Conservation (phyloP, 1,140 invertebrate genomes). For the Macrobrachium nipponense region DNA sequence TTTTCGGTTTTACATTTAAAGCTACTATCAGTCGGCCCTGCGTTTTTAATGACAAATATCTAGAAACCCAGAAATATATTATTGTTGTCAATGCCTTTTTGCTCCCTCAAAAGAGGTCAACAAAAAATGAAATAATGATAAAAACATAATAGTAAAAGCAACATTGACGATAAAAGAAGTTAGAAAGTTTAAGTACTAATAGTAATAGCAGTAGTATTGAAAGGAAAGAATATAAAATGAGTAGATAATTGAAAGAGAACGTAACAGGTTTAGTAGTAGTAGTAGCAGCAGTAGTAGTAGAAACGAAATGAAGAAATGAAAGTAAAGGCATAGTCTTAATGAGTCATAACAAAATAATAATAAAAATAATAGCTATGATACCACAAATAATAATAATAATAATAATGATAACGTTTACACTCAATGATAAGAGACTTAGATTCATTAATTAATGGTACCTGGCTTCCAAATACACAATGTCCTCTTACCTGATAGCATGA, state of each 20-base stretch:
- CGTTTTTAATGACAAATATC: slow-evolving; percentile 15
- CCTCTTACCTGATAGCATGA: slow-evolving; percentile 20
- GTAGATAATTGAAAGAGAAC: background rate
- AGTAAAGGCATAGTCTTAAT: background rate
- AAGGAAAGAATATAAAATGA: background rate
- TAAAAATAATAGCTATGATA: background rate
- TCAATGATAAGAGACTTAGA: background rate
- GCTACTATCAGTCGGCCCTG: background rate
- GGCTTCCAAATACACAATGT: slow-evolving; percentile 59
- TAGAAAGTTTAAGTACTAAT: background rate
- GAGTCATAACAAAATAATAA: background rate
- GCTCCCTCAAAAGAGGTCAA: slow-evolving; percentile 46
- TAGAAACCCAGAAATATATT: slow-evolving; percentile 50
- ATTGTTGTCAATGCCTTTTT: slow-evolving; percentile 48
- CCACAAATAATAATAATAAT: background rate
- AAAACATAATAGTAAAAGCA: background rate
- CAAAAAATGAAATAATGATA: slow-evolving; percentile 20
- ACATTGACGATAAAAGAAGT: background rate
- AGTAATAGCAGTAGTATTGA: background rate
- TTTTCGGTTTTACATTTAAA: background rate
- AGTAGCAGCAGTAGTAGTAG: background rate
- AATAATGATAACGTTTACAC: background rate
- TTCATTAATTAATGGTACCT: background rate
- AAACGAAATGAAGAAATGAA: background rate
- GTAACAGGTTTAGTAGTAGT: slow-evolving; percentile 8